phyloP scores from a whole-genome alignment of 2,797 vertebrate species.

The Pangasius larnaudii region DNA sequence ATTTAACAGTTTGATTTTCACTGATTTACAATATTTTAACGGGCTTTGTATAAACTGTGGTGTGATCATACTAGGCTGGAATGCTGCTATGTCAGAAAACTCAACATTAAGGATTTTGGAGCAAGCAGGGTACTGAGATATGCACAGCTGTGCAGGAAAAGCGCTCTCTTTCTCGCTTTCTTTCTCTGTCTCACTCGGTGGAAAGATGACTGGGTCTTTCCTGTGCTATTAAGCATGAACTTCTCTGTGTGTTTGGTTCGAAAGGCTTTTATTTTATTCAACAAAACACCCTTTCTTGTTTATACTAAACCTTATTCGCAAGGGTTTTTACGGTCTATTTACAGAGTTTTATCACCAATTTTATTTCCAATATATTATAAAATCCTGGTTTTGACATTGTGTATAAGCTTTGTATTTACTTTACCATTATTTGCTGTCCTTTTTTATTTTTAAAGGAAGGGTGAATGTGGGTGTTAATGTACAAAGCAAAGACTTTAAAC shows the following conservation, averaged over 20 bases:
- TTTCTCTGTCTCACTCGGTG: neutral
- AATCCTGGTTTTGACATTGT: conserved; percentile 1
- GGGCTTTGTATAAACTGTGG: conserved; percentile 24
- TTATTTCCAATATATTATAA: conserved; percentile 15
- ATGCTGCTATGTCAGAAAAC: conserved; percentile 20
- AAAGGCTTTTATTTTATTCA: conserved; percentile 14
- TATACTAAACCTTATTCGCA: conserved; percentile 3
- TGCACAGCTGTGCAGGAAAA: neutral
- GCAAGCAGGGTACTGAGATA: conserved; percentile 22
- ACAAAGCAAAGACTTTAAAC: conserved; percentile 59
- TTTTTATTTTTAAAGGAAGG: conserved; percentile 14
- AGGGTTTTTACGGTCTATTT: conserved; percentile 14
- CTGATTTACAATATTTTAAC: neutral
- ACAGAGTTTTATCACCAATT: neutral
- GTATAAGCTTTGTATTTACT: conserved; percentile 47
- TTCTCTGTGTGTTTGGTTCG: neutral
- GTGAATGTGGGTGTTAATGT: conserved; percentile 59
- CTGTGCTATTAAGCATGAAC: neutral
- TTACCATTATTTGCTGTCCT: conserved; percentile 60
- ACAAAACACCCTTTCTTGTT: neutral
- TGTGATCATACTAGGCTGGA: conserved; percentile 8
- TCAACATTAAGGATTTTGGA: neutral
- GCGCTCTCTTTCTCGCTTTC: neutral
- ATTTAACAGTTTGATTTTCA: neutral
- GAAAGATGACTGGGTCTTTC: neutral